Conservation (phyloP, 2,113 vertebrate species). For the Carassius auratus region DNA sequence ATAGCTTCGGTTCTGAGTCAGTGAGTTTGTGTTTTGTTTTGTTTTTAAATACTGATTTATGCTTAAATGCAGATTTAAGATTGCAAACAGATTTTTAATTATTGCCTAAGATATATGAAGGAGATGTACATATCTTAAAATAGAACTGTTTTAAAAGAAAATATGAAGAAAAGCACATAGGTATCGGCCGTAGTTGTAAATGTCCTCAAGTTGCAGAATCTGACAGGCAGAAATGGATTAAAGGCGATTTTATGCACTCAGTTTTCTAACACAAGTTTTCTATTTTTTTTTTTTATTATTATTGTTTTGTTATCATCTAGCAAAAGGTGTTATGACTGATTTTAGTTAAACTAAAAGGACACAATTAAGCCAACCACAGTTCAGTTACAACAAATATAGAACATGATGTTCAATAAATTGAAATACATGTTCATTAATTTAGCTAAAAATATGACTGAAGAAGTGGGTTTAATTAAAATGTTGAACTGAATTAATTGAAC, state of each 20-base stretch:
- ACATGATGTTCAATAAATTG: background rate
- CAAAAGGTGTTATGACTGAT: constrained; percentile 11
- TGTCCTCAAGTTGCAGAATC: constrained; percentile 12
- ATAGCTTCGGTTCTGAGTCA: background rate
- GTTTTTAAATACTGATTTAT: constrained; percentile 51
- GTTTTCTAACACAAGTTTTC: constrained; percentile 49
- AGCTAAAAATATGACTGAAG: constrained; percentile 3
- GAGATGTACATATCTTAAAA: constrained; percentile 55
- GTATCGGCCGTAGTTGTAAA: constrained; percentile 14
- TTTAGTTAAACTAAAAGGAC: background rate
- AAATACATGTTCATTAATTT: background rate
- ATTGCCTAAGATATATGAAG: constrained; percentile 57
- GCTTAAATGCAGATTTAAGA: constrained; percentile 34
- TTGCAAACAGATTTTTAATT: constrained; percentile 47
- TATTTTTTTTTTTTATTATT: constrained; percentile 34
- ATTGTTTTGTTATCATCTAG: background rate
- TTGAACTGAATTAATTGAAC: background rate
- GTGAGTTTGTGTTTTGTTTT: constrained; percentile 27
- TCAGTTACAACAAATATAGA: background rate
- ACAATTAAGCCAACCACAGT: background rate
- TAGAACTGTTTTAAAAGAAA: constrained; percentile 46
- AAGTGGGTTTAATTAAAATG: constrained; percentile 16
- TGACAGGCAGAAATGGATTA: constrained; percentile 31
- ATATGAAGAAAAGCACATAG: constrained; percentile 50
- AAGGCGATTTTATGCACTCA: constrained; percentile 49